Evolutionary conservation across 1,140 invertebrate genomes (phyloP), one percentile per base, ranked within the genome.

Genomic region (Bombus cullumanus): DNA sequence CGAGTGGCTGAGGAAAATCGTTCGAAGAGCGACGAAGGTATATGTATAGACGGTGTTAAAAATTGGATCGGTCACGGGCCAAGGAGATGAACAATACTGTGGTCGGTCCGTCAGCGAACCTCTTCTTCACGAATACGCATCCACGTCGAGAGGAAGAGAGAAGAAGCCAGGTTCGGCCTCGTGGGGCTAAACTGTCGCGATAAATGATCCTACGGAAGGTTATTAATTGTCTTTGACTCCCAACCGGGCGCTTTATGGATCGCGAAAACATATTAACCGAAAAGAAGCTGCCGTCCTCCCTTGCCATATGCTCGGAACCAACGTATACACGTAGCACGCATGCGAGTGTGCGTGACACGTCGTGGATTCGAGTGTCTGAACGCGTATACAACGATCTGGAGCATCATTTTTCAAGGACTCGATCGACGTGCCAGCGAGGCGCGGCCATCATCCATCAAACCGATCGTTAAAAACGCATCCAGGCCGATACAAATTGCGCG

Each of bases 381-480:
- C 28, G 85, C 85, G 76, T 81, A 72, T 43, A 78, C 81, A 77
- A 74, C 76, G 87, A 89, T 89, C 75, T 87, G 47, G 86, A 91
- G 88, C 73, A 93, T 94, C 94, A 95, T 95, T 95, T 95, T 95
- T 95, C 94, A 95, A 93, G 94, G 92, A 92, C 93, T 93, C 87
- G 85, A 92, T 90, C 86, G 91, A 92, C 76, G 79, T 71, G 80
- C 76, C 89, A 89, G 86, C 89, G 89, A 93, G 81, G 91, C 88
- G 69, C 88, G 83, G 77, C 86, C 76, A 92, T 69, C 94, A 95
- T 95, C 94, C 92, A 95, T 95, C 95, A 95, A 93, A 90, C 53
- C 82, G 93, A 95, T 95, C 94, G 94, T 95, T 95, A 95, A 95
- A 95, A 95, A 94, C 92, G 92, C 92, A 95, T 95, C 92, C 85